Conservation (phyloP, 2,888 invertebrate species). For the Auanema freiburgensis region DNA sequence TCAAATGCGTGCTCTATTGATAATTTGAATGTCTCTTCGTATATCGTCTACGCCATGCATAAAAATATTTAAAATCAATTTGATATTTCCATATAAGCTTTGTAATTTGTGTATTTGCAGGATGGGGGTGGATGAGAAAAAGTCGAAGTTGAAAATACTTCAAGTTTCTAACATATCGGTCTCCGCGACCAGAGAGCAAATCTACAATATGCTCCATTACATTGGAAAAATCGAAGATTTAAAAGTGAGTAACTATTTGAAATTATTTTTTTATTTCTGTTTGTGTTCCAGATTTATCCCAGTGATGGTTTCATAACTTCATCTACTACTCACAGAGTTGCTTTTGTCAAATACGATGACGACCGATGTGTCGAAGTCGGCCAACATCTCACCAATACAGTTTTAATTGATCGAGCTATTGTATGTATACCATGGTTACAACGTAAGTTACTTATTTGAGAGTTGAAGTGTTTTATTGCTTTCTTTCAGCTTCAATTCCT, state of each 20-base stretch:
- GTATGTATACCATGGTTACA: constrained; percentile 82
- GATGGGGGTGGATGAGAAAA: constrained; percentile 37
- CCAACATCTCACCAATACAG: constrained; percentile 96
- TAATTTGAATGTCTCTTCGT: too few relatives aligned
- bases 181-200: constrained; percentile 57
- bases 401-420: constrained; percentile 94
- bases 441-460: constrained; percentile 33
- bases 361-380: constrained; percentile 86
- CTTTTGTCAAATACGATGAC: constrained; percentile 93
- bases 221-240: constrained; percentile 61
- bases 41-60: too few relatives aligned
- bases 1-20: too few relatives aligned
- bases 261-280: background rate
- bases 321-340: constrained; percentile 73
- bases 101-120: background rate
- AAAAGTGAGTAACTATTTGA: constrained; percentile 40
- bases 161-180: constrained; percentile 63
- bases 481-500: constrained; percentile 68
- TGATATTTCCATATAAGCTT: background rate
- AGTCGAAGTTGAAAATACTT: constrained; percentile 44
- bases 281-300: constrained; percentile 56
- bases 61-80: too few relatives aligned
- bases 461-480: background rate
- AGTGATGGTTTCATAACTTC: constrained; percentile 48
- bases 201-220: constrained; percentile 59